A percentile compares a stretch with the other conserved stretches of the same genome.
Evolutionary conservation across 1,140 invertebrate species (phyloP).

Genomic region (Lasioglossum albipes): DNA sequence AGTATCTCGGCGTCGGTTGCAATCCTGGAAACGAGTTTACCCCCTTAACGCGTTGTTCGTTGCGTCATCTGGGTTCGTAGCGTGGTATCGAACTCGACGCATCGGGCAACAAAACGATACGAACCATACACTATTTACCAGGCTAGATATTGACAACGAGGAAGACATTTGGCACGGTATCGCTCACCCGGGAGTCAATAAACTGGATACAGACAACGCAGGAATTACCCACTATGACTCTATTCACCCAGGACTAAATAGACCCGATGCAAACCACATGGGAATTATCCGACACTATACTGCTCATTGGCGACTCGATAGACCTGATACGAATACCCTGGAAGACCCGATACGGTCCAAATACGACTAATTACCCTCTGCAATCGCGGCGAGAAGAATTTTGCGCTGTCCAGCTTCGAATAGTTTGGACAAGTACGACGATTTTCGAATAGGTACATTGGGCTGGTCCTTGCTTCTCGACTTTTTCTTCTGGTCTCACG

Average conservation of each 20-base stretch:
- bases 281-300: conserved; percentile 3
- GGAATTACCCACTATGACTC: conserved; percentile 2
- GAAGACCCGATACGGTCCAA: not conserved
- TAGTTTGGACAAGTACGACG: fast-evolving
- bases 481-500: too few relatives aligned
- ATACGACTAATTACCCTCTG: not conserved
- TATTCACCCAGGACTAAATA: not conserved
- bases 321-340: not conserved
- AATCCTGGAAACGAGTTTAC: too few relatives aligned
- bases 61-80: not conserved
- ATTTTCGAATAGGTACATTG: too few relatives aligned
- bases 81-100: not conserved
- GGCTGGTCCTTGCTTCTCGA: too few relatives aligned
- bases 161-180: conserved; percentile 1
- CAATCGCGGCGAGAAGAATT: not conserved
- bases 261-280: not conserved
- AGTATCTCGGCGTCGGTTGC: too few relatives aligned
- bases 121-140: not conserved
- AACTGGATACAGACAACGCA: not conserved
- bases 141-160: not conserved
- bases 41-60: too few relatives aligned
- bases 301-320: not conserved
- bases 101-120: not conserved
- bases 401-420: not conserved
- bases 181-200: conserved; percentile 1